These are phyloP conservation scores for Nasonia vitripennis DNA, from an alignment of 1,140 invertebrate genomes.

Conservation along the genomic window DNA sequence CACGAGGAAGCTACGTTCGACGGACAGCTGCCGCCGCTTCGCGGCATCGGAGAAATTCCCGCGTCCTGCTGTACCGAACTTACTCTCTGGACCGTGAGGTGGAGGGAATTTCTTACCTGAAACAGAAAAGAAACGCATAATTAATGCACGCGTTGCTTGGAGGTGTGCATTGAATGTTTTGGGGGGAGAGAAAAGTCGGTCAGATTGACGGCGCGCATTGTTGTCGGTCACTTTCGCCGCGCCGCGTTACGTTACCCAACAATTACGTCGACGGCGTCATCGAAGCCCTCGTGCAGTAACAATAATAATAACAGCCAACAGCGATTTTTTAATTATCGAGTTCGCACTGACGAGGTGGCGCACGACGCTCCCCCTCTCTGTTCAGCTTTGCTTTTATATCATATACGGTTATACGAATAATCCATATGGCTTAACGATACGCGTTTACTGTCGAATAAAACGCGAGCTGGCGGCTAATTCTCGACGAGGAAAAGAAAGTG, in stretches of 20 bases:
- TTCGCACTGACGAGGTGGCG: neutral
- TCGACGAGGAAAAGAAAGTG: neutral
- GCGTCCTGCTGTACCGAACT: neutral
- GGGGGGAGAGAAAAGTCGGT: neutral
- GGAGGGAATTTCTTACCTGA: conserved; percentile 38
- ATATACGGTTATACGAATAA: no score
- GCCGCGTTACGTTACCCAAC: neutral
- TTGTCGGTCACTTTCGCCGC: conserved; percentile 26
- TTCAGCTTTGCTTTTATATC: neutral
- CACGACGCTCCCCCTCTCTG: neutral
- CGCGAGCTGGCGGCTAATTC: neutral
- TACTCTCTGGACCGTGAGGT: neutral
- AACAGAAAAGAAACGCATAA: conserved; percentile 41
- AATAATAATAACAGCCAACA: no score
- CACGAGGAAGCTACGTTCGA: conserved; percentile 46
- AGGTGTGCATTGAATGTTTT: neutral
- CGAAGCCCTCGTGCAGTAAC: neutral
- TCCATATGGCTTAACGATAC: neutral
- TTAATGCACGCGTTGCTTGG: neutral
- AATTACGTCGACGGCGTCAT: conserved; percentile 31
- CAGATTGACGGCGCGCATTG: conserved; percentile 7
- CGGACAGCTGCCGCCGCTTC: neutral
- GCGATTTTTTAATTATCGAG: conserved; percentile 14
- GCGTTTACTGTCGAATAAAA: neutral
- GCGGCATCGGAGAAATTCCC: neutral